These are phyloP conservation scores for Myotis myotis DNA, from an alignment of 2,797 vertebrate species.

Conservation along the genomic window DNA sequence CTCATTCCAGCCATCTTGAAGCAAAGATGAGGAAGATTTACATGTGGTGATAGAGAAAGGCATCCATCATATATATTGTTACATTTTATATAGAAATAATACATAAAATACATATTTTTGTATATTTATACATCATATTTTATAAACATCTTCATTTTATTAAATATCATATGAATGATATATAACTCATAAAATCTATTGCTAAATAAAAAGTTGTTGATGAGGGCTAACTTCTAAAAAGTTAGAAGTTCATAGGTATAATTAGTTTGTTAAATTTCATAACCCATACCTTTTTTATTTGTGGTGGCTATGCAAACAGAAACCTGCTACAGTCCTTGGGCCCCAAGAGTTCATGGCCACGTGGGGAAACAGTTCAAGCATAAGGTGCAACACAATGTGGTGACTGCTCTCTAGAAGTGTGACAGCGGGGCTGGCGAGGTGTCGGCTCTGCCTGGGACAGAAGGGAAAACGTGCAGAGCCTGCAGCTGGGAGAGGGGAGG, in stretches of 20 bases:
- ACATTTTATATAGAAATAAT: not conserved
- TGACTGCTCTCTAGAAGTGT: not conserved
- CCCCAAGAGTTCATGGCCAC: not conserved
- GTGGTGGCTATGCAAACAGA: not conserved
- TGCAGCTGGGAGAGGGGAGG: not conserved
- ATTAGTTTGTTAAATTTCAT: not conserved
- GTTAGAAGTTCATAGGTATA: accelerated
- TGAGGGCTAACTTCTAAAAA: not conserved
- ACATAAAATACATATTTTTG: not conserved
- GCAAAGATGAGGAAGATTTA: not conserved
- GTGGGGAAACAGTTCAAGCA: not conserved
- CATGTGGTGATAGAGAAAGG: not conserved
- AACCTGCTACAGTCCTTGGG: not conserved
- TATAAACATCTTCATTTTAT: not conserved
- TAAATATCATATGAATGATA: not conserved
- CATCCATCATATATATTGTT: not conserved
- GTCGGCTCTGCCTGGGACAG: not conserved
- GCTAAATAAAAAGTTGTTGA: slow-evolving; percentile 14
- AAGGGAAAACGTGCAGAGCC: not conserved
- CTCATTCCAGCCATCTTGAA: not conserved
- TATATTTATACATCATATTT: not conserved
- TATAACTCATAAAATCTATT: not conserved
- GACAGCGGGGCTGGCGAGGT: not conserved
- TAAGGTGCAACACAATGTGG: not conserved
- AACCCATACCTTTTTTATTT: not conserved